Base-by-base conservation (phyloP, 2,113 vertebrate species). In the Aldabrachelys gigantea region DNA sequence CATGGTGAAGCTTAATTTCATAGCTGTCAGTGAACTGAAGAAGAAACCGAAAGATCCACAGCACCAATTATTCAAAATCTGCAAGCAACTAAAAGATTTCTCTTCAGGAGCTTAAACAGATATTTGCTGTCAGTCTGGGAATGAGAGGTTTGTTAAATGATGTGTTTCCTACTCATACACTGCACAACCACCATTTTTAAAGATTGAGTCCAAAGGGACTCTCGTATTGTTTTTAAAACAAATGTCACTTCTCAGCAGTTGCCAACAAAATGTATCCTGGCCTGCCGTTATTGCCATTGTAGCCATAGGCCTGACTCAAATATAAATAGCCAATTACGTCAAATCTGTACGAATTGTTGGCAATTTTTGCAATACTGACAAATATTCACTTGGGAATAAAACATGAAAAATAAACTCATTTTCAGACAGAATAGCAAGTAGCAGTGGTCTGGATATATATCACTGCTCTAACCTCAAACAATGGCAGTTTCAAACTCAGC, bases 61-160 rank as follows among this genome's bases (percentile, higher is more conserved):
- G 76, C 38, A 38, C 91, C 91, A 81, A 21, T 7, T 4, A 7
- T 38, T 53, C 29, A 29, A 62, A 90, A 21, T 50, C 78, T 88
- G 72, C 2, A 16, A 0, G 10, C 0, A 24, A 14, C 41, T 78
- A 47, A 78, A 8, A 27, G 16, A 35, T 4, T 53, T 31, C 5
- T 49, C 75, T 75, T 31, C 41, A 35, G 52, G 52, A 38, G 83
- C 4, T 52, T 5, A 9, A 76, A 25, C 0, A 27, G 25, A 54
- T 79, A 17, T 4, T 1, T 2, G 38, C 47, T 49, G 10, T 10
- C 84, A 44, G 3, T 50, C 10, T 56, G 13, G 25, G 53, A 54
- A 56, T 54, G 54, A 82, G 24, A 57, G 3, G 52, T 27, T 14
- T 82, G n/a, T 41, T n/a, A 76, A 25, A 14, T 14, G 22, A 76